Conservation (phyloP, 2,797 vertebrate genomes). For the Distichodus sexfasciatus region DNA sequence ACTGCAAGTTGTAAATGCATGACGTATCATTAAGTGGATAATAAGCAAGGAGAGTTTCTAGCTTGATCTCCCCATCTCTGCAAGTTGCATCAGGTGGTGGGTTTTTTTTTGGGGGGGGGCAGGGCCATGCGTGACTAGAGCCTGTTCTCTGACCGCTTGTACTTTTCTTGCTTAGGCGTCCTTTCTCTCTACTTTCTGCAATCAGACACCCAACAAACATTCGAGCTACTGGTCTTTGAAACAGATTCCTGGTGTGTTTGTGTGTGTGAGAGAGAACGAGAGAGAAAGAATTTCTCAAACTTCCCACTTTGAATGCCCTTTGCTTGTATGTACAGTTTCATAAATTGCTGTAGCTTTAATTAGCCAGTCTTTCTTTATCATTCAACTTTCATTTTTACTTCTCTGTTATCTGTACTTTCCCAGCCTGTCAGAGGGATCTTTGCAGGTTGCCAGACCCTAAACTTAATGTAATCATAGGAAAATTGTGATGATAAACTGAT, state of each 20-base stretch:
- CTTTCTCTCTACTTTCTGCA: constrained; percentile 20
- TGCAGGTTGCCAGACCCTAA: background rate
- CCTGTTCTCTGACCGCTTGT: background rate
- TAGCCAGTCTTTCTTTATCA: background rate
- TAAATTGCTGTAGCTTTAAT: background rate
- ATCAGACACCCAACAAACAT: constrained; percentile 33
- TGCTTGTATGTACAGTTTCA: background rate
- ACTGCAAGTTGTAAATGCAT: constrained; percentile 51
- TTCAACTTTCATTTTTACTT: background rate
- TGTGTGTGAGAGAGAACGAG: background rate
- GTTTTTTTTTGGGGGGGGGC: constrained; percentile 5
- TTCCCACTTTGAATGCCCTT: background rate
- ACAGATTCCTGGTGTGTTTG: background rate
- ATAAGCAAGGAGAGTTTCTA: constrained; percentile 22
- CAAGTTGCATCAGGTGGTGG: constrained; percentile 44
- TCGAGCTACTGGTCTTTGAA: constrained; percentile 34
- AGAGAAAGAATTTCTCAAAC: no score
- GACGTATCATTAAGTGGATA: constrained; percentile 34
- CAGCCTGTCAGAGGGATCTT: background rate
- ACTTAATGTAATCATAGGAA: background rate
- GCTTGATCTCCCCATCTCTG: constrained; percentile 47
- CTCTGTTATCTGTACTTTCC: background rate
- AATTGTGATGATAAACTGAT: background rate
- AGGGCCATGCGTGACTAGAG: constrained; percentile 24
- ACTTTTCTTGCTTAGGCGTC: background rate